Evolutionary conservation across 2,888 invertebrate species (phyloP), one percentile per base, ranked within the genome.

Genomic region (Incurvaria masculella): DNA sequence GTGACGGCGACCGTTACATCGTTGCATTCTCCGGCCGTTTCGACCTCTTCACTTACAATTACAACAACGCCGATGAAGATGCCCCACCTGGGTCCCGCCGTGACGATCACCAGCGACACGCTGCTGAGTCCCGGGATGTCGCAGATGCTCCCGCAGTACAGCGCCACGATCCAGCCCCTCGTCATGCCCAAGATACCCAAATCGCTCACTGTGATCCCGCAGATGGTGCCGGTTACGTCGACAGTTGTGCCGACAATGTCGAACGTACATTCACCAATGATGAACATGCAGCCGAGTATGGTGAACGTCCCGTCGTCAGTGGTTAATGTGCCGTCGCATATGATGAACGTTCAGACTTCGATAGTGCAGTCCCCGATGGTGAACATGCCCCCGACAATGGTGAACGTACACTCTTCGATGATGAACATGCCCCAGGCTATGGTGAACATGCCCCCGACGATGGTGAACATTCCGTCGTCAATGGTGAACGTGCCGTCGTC

Each of bases 131-230:
- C 66, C 0, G 60, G 55, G 39, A 27, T 61, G 8, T 61, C 65
- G 43, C 59, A 62, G 2, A 63, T 75, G 55, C 56, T 75, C 55
- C 56, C 61, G 2, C 57, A 69, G 1, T 63, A 57, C 1, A 50
- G 58, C 42, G 52, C 61, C 19, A 65, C 66, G 48, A 61, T 72
- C 4, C 64, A 75, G 42, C 65, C 75, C 47, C 65, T 80, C 63
- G 70, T 84, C 47, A 72, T 91, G 75, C 89, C 90, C 44, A 89
- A 88, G 68, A 89, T 91, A 62, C 91, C 91, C 21, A 89, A 87
- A 65, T 88, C 89, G 2, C 65, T 91, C 55, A 91, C 91, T 1
- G 89, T 91, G 47, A 90, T 91, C 59, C 88, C 89, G 11, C 89
- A 90, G 53, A 63, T 65, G 4, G 56, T 65, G 14, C 54, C 45